phyloP scores from a whole-genome alignment of 2,797 vertebrate genomes.

The Gallirallus australis region DNA sequence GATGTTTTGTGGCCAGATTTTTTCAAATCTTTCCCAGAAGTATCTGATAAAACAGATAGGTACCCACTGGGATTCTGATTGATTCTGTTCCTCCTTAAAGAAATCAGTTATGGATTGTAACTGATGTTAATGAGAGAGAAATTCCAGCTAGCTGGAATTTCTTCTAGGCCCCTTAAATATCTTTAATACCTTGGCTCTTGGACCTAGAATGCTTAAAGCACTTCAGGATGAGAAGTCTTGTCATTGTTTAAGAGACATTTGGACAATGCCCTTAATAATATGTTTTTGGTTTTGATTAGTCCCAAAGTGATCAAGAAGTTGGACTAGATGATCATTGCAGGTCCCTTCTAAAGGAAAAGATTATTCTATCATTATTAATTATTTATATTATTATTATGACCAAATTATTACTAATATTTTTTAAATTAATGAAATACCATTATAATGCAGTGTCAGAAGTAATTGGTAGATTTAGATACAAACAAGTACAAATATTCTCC shows the following conservation, averaged over 20 bases:
- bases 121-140: neutral
- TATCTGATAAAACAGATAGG: neutral
- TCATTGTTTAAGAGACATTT: neutral
- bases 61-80: accelerated
- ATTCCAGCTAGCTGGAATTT: neutral
- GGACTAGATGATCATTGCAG: neutral
- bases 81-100: neutral
- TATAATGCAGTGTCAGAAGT: neutral
- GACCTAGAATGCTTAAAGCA: neutral
- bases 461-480: neutral
- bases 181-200: neutral
- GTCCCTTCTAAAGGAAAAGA: neutral
- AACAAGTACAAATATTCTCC: neutral
- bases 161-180: neutral
- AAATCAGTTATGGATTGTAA: neutral
- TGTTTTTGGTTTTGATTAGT: neutral
- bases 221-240: neutral
- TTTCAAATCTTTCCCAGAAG: neutral
- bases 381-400: neutral
- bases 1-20: neutral
- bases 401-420: too few species aligned
- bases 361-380: too few species aligned
- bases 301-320: neutral
- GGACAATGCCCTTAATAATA: neutral
- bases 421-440: neutral